A percentile compares a stretch with the other conserved stretches of the same genome.
Conservation (phyloP, 2,113 vertebrate species). For the Strix uralensis region DNA sequence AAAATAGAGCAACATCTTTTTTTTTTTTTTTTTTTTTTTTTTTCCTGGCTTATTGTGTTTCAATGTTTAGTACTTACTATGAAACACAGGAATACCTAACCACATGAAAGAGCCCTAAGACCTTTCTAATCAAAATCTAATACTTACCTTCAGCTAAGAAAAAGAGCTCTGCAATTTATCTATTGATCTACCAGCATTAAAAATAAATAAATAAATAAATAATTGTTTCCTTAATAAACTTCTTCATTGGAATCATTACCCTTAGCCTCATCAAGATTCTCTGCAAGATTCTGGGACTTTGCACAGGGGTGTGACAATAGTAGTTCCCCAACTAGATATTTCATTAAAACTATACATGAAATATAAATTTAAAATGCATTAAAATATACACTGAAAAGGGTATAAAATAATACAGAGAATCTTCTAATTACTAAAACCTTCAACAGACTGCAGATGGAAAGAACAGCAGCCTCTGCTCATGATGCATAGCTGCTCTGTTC, state of each 20-base stretch:
- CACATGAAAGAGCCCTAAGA: not conserved
- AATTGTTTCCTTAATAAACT: not conserved
- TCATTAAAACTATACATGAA: not conserved
- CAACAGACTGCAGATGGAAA: not conserved
- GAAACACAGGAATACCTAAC: not conserved
- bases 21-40: not conserved
- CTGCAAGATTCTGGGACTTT: not conserved
- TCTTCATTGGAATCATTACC: not conserved
- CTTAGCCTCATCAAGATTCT: not conserved
- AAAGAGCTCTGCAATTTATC: not conserved
- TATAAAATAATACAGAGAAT: not conserved
- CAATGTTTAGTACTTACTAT: not conserved
- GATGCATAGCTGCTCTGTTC: conserved; percentile 15
- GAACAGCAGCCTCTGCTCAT: not conserved
- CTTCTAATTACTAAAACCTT: not conserved
- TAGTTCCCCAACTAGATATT: not conserved
- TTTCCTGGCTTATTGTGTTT: not conserved
- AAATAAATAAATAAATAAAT: not conserved
- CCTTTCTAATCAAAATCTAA: not conserved
- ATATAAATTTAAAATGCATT: not conserved
- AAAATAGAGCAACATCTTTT: fast-evolving
- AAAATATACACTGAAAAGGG: not conserved
- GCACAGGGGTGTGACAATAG: not conserved
- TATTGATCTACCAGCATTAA: not conserved
- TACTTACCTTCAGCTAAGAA: not conserved